Base-by-base conservation (phyloP, 2,113 vertebrate genomes). In the Sterrhoptilus dennistouni region DNA sequence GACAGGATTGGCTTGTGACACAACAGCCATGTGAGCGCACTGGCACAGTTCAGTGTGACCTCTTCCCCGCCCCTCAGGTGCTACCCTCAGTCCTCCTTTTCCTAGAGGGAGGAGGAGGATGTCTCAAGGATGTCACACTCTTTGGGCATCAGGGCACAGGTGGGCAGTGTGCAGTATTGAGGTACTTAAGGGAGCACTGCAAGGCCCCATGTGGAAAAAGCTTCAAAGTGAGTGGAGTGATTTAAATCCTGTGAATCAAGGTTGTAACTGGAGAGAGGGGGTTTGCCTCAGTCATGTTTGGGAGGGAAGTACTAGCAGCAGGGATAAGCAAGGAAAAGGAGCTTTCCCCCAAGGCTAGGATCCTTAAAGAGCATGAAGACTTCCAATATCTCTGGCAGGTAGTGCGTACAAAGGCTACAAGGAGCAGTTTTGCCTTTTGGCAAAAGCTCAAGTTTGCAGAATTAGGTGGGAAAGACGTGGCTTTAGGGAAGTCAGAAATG, bases 151-250 rank as follows among this genome's bases (percentile, higher is more conserved):
- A 13, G 24, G 12, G 59, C 3, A 1, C 12, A 7, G 24, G 1
- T 36, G 42, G 24, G 42, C 18, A 7, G 33, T 0, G 8, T 9
- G 12, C 35, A 24, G 8, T 18, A 2, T 10, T 14, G 29, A 1
- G 5, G 42, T 28, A 13, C 19, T 36, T 12, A 11, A 29, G 38
- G n/a, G 11, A n/a, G 35, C 0, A 0, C 18, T 1, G 2, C 19
- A 9, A 56, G 23, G 16, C 18, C 15, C 14, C 4, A 5, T 0
- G 0, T 13, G 2, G 29, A 3, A 9, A 12, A 85, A 70, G 52
- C 22, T 50, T 14, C 14, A 8, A 33, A 38, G 7, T 14, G 25
- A 71, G 28, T 10, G 12, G 18, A 25, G 11, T 28, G 9, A 14
- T 40, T 80, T 68, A 29, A 44, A 19, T 24, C 19, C 14, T 49